Base-by-base conservation (phyloP, 2,113 vertebrate species). In the Jaculus jaculus region DNA sequence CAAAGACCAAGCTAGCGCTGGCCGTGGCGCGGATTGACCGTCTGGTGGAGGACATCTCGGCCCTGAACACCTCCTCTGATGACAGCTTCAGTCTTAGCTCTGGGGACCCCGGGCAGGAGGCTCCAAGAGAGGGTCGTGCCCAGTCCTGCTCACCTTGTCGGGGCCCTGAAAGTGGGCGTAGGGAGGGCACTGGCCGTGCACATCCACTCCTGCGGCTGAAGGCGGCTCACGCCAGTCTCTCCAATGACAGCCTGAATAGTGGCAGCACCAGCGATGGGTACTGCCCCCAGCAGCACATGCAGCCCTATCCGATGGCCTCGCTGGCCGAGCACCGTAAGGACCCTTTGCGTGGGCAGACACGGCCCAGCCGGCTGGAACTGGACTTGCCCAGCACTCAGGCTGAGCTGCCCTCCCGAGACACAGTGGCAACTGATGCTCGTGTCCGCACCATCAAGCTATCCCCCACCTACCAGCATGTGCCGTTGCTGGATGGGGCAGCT, bases 11-110 rank as follows among this genome's bases (percentile, higher is more conserved):
- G 97, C 99, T 99, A 96, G 99, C 99, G 23, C 98, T 98, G 94
- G 99, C 99, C 0, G 99, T 99, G 54, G 99, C 99, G 28, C 99
- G 99, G 94, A 99, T 99, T 0, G 99, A 99, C 97, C 98, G 98
- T 84, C 97, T 99, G 92, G 99, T 99, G 86, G 99, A 99, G 93
- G 99, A 99, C 97, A 99, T 99, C 96, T 98, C 98, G 0, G 99
- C 99, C 92, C 98, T 99, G 98, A 99, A 99, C 91, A 99, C 99
- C 0, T 99, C 99, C 0, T 99, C 99, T 0, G 99, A 99, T 0
- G 99, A 99, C 97, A 99, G 99, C 96, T 99, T 99, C 96, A 99
- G 99, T 96, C 98, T 99, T 34, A 99, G 99, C 97, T 99, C 99
- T 0, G 99, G 99, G 94, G 99, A 99, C 75, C 99, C 99, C 51